Evolutionary conservation across 2,113 vertebrate genomes (phyloP), one percentile per base, ranked within the genome.

Genomic region (Tenrec ecaudatus): DNA sequence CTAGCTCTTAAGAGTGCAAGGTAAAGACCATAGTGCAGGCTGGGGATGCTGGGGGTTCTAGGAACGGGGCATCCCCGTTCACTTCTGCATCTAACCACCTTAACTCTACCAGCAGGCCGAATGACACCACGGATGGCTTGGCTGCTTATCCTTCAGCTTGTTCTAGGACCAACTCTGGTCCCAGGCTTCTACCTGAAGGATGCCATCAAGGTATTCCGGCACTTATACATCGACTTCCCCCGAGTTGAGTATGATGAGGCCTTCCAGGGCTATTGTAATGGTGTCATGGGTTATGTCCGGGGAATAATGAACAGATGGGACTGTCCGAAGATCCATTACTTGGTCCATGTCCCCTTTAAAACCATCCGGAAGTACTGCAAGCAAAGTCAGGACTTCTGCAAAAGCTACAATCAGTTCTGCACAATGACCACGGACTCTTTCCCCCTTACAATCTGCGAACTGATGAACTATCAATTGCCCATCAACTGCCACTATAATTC

Each of bases 341-440:
- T 95, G 90, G 38, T 97, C 2, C 96, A 97, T 8, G 66, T 93
- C 14, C 81, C 94, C 25, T 87, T 86, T 89, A 3, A 23, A 43
- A 4, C 0, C 19, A 31, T 95, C 47, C 7, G 0, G 23, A 73
- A 25, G 7, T 27, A 64, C 62, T 97, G 96, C 62, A 94, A 78
- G 36, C 0, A 71, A 8, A 91, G 90, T 4, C 90, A 97, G 6
- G 94, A 23, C 71, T 97, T 95, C 92, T 97, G 96, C 71, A 95
- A 97, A 19, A 96, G 90, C 69, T 96, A 96, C 78, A 93, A 93
- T 0, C 53, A 95, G 73, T 97, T 92, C 33, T 97, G 96, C 33
- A 93, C 93, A 6, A 15, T 95, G 81, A 96, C 95, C 15, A 6
- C 53, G 43, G 36, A 69, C 10, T 5, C 88, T 27, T 82, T 91